Conservation (phyloP, 2,888 invertebrate species). For the Psylliodes chrysocephalus region DNA sequence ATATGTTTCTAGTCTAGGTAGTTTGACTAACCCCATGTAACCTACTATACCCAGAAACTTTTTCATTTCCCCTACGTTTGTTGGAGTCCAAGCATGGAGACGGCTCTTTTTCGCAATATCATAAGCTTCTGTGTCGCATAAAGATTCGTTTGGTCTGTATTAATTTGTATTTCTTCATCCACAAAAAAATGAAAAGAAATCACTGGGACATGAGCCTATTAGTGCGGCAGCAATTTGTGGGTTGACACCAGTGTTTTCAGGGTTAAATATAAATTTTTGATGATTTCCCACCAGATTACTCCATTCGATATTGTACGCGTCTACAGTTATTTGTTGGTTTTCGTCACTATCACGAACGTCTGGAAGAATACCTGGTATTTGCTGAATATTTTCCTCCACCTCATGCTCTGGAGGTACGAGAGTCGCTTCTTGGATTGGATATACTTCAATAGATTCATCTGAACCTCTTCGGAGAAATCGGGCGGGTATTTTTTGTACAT, state of each 20-base stretch:
- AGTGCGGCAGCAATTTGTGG: not conserved
- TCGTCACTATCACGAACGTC: not conserved
- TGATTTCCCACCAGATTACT: slow-evolving; percentile 7
- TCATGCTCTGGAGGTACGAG: too few species aligned
- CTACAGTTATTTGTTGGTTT: not conserved
- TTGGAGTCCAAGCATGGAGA: not conserved
- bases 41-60: not conserved
- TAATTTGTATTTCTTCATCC: not conserved
- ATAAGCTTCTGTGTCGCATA: not conserved
- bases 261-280: slow-evolving; percentile 13
- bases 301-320: not conserved
- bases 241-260: not conserved
- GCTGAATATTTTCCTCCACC: too few species aligned
- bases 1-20: not conserved
- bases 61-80: not conserved
- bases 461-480: not conserved
- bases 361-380: not conserved
- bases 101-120: not conserved
- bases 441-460: too few species aligned
- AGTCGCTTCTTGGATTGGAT: too few species aligned
- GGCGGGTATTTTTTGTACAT: not conserved
- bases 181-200: not conserved
- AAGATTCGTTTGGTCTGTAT: not conserved
- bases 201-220: not conserved
- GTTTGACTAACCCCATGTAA: not conserved